phyloP scores from a whole-genome alignment of 2,113 vertebrate species.

The Anguilla japonica region DNA sequence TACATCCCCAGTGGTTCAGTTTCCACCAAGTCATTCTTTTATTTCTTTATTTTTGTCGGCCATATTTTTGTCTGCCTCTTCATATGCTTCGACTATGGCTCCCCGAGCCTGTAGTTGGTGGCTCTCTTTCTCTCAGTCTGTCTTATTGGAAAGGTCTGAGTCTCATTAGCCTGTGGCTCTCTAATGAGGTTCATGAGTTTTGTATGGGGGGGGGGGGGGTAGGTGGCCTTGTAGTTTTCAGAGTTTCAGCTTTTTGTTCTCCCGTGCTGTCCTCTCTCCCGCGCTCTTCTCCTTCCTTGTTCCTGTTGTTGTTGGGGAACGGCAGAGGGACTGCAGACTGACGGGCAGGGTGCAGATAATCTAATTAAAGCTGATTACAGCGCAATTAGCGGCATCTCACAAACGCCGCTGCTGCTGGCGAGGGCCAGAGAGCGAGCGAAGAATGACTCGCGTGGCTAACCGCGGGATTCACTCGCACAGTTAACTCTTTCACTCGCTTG shows the following conservation, averaged over 20 bases:
- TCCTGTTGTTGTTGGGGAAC: not conserved
- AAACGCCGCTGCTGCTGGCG: conserved; percentile 35
- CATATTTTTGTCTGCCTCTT: too few relatives aligned
- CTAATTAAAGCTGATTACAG: conserved; percentile 65
- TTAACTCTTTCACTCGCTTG: too few relatives aligned
- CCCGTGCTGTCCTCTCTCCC: not conserved
- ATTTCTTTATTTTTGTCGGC: too few relatives aligned
- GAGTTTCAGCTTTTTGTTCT: conserved; percentile 59
- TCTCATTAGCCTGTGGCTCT: conserved; percentile 55
- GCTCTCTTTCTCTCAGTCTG: not conserved
- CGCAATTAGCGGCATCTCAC: conserved; percentile 62
- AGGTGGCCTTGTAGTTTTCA: conserved; percentile 55
- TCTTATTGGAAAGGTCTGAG: conserved; percentile 32
- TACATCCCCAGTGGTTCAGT: too few relatives aligned
- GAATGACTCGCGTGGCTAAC: too few relatives aligned
- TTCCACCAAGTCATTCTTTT: too few relatives aligned
- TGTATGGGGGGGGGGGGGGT: conserved; percentile 35
- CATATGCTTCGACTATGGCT: too few relatives aligned
- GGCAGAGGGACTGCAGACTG: conserved; percentile 30
- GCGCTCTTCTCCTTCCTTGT: not conserved
- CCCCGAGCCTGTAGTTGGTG: too few relatives aligned
- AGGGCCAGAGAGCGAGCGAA: too few relatives aligned
- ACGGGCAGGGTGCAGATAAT: conserved; percentile 60
- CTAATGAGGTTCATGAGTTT: conserved; percentile 20
- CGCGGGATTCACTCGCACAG: too few relatives aligned